A percentile compares a stretch with the other conserved stretches of the same genome.
phyloP scores from a whole-genome alignment of 1,140 invertebrate genomes.

The Diorhabda elongata region DNA sequence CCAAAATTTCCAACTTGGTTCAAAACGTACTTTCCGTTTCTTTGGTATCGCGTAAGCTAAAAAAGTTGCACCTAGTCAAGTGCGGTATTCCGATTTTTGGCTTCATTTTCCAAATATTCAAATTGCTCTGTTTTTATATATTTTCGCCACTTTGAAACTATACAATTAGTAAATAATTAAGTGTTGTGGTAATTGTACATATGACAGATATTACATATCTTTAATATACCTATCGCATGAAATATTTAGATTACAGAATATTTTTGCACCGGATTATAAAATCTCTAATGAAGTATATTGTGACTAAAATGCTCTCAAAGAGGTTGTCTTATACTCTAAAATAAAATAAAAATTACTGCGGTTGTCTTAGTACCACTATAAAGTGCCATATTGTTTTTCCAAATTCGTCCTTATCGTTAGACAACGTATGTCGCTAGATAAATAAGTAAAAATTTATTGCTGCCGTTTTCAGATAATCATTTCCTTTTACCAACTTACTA shows the following conservation, averaged over 20 bases:
- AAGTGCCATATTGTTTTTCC: background rate
- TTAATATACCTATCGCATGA: constrained; percentile 16
- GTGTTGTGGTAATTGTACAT: constrained; percentile 6
- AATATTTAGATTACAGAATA: constrained; percentile 16
- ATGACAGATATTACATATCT: constrained; percentile 19
- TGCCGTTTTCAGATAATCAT: too few relatives aligned
- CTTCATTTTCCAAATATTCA: background rate
- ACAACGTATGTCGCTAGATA: too few relatives aligned
- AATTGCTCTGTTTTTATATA: background rate
- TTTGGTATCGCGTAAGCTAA: too few relatives aligned
- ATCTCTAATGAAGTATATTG: background rate
- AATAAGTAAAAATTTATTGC: too few relatives aligned
- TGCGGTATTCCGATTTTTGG: too few relatives aligned
- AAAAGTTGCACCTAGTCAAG: too few relatives aligned
- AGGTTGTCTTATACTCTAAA: background rate
- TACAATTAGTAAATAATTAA: background rate
- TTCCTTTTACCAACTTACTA: too few relatives aligned
- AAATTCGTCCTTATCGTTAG: too few relatives aligned
- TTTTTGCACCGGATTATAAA: constrained; percentile 17
- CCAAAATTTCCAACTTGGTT: too few relatives aligned
- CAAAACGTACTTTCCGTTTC: too few relatives aligned
- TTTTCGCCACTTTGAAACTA: too few relatives aligned
- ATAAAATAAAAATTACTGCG: background rate
- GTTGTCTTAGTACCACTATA: background rate
- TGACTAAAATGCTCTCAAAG: background rate